These are phyloP conservation scores for Sinhomidia bicolor DNA, from an alignment of 2,888 invertebrate genomes.

Conservation along the genomic window DNA sequence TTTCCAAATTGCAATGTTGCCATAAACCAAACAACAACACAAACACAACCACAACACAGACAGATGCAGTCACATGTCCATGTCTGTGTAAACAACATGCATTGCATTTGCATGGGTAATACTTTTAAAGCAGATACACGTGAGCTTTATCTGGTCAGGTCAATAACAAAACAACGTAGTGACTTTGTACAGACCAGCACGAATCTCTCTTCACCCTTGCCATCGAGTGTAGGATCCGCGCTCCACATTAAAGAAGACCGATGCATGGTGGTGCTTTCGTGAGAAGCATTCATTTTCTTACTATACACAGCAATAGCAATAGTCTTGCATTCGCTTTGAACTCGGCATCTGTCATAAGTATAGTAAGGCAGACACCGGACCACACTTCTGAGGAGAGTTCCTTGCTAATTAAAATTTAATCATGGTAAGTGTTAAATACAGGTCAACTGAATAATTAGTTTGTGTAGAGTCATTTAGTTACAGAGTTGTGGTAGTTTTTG, in stretches of 20 bases:
- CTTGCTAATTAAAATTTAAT: conserved; percentile 41
- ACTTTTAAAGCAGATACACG: no score
- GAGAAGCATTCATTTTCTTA: conserved; percentile 25
- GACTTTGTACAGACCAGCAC: no score
- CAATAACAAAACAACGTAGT: no score
- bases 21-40: no score
- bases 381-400: conserved; percentile 2
- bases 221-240: conserved; percentile 43
- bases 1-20: no score
- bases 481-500: not conserved
- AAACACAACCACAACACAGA: no score
- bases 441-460: no score
- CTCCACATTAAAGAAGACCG: conserved; percentile 38
- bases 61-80: not conserved
- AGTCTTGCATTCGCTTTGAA: not conserved
- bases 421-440: conserved; percentile 45
- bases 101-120: no score
- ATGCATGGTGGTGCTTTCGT: conserved; percentile 58
- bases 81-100: no score
- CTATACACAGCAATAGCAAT: not conserved
- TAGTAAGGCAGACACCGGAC: not conserved
- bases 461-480: not conserved
- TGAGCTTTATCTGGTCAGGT: no score
- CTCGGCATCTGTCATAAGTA: conserved; percentile 34
- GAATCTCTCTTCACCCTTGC: not conserved